Base-by-base conservation (phyloP, 2,888 invertebrate genomes). In the Euphydryas editha region DNA sequence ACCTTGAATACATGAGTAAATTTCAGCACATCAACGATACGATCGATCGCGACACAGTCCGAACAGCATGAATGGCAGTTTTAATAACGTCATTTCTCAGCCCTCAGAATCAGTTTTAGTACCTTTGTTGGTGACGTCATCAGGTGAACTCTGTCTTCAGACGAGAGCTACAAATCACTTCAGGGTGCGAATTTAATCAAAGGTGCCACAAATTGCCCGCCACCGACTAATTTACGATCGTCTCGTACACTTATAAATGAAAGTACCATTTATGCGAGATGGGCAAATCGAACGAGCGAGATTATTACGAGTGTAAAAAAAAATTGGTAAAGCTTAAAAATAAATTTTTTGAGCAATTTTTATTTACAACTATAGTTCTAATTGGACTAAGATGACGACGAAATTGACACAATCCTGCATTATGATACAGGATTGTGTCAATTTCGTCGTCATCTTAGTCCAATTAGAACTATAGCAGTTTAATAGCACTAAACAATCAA, bases 151-250 rank as follows among this genome's bases (percentile, higher is more conserved):
- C n/a, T 15, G 42, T 42, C 21, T 20, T 42, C 21, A 57, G 39
- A 21, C 21, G 49, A 54, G 17, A 44, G 67, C 71, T 62, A 76
- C 76, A 77, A 78, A 78, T 78, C 77, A 76, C 75, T 65, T 62
- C 60, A 62, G 70, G 73, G 65, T 70, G 72, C 72, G 74, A 74
- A 75, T 78, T 78, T 78, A 80, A 78, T 80, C 78, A 78, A 73
- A 73, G 75, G 74, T 75, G 75, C 73, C 74, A 72, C 73, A 76
- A 75, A 78, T 76, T 77, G 75, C 73, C 68, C 71, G 72, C 74
- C 71, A 68, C 71, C 70, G 70, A 59, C 71, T 74, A 72, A 78
- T 77, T 76, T 78, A 78, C 73, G 71, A 72, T 56, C 69, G 65
- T 64, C 69, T 70, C 62, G 18, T 51, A 59, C 59, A 56, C 64